phyloP scores from a whole-genome alignment of 2,888 invertebrate species.

The Temnothorax ravouxi region DNA sequence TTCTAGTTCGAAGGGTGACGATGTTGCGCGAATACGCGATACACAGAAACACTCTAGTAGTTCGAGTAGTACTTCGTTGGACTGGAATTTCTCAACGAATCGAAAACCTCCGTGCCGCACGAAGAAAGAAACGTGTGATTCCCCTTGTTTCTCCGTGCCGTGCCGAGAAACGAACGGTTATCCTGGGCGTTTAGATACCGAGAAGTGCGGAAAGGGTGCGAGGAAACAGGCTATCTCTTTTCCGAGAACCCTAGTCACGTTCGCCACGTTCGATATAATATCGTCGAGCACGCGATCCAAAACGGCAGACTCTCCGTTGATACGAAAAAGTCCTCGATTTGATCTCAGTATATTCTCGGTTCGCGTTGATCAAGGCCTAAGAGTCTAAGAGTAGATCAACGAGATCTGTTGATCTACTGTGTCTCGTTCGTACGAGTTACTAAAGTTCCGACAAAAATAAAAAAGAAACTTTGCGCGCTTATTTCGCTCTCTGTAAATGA shows the following conservation, averaged over 20 bases:
- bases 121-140: constrained; percentile 60
- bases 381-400: constrained; percentile 25
- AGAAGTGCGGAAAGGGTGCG: constrained; percentile 72
- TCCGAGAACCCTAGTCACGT: constrained; percentile 79
- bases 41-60: constrained; percentile 4
- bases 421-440: neutral
- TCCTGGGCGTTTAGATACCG: constrained; percentile 73
- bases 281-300: constrained; percentile 75
- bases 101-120: constrained; percentile 71
- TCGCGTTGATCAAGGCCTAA: constrained; percentile 6
- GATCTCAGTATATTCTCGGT: too few relatives aligned
- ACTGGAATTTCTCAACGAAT: constrained; percentile 69
- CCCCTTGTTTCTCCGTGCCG: constrained; percentile 42
- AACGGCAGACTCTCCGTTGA: constrained; percentile 49
- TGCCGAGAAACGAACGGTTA: constrained; percentile 79
- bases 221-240: constrained; percentile 65
- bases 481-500: neutral
- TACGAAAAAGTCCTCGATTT: constrained; percentile 32
- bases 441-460: neutral
- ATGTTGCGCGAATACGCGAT: constrained; percentile 32
- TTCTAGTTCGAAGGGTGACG: constrained; percentile 4
- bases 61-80: neutral
- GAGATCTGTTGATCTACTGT: neutral
- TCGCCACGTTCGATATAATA: constrained; percentile 79
- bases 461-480: neutral